Evolutionary conservation across 1,140 invertebrate genomes (phyloP).

Genomic region (Papilio glaucus): DNA sequence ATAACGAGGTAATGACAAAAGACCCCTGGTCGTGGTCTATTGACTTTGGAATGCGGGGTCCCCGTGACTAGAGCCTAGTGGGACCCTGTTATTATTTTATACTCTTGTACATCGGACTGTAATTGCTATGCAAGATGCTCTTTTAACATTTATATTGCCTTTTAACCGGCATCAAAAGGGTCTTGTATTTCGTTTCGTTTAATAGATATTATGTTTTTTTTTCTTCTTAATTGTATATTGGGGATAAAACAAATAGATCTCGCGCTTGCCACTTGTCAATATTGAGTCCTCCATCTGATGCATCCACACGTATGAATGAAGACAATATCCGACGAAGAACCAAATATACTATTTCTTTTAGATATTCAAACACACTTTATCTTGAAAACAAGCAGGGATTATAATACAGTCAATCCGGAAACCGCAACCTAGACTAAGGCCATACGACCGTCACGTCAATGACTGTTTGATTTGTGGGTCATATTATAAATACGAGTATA

Average conservation of each 20-base stretch:
- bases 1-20: slow-evolving; percentile 11
- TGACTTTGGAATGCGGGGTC: slow-evolving; percentile 27
- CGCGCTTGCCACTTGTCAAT: too few relatives aligned
- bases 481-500: neutral
- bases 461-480: neutral
- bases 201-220: neutral
- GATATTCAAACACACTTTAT: neutral
- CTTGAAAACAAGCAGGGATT: neutral
- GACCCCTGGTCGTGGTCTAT: slow-evolving; percentile 14
- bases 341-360: too few relatives aligned
- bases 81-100: slow-evolving; percentile 3
- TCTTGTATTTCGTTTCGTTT: neutral
- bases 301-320: too few relatives aligned
- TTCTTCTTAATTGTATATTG: too few relatives aligned
- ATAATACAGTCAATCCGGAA: neutral
- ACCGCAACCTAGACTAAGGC: neutral
- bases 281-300: too few relatives aligned
- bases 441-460: neutral
- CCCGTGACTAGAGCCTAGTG: slow-evolving; percentile 9
- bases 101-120: neutral
- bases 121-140: neutral
- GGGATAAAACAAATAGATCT: too few relatives aligned
- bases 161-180: neutral
- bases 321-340: too few relatives aligned
- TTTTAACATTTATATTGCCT: neutral